Base-by-base conservation (phyloP, 37 sponge, comb jelly and placozoan species). In the Mnemiopsis leidyi region DNA sequence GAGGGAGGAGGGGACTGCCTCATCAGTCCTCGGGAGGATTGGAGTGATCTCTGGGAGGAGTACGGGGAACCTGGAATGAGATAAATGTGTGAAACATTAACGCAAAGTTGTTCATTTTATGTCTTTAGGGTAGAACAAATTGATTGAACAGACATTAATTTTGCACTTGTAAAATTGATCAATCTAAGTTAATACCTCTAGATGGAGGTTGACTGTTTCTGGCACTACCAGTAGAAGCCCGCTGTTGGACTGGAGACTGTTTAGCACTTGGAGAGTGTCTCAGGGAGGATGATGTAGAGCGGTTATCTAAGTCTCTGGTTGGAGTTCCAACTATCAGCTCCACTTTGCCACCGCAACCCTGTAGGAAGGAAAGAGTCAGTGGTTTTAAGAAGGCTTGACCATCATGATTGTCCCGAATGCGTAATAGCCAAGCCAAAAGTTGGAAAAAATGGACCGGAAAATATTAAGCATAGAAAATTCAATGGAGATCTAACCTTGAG, bases 321-420 rank as follows among this genome's bases (percentile, higher is more conserved):
- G 90, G 90, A 39, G 90, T 85, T 40, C 90, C 90, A 1, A 85
- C 90, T 1, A 37, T 39, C 48, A 85, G 61, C 24, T 85, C 61
- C 1, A 85, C 35, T 29, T 39, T 38, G 35, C 29, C 48, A 0
- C 40, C 90, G n/a, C 90, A 40, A 0, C 61, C 48, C 90, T 85
- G 39, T 29, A 71, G 13, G 61, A 48, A 13, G 61, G 61, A 5
- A 48, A 48, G 61, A 48, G 61, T n/a, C n/a, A n/a, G n/a, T n/a
- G n/a, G n/a, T n/a, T n/a, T n/a, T n/a, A n/a, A n/a, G n/a, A n/a
- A n/a, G n/a, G n/a, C n/a, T n/a, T n/a, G n/a, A n/a, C n/a, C n/a
- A n/a, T n/a, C n/a, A n/a, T n/a, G n/a, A n/a, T n/a, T n/a, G n/a
- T n/a, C n/a, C n/a, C n/a, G n/a, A n/a, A n/a, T n/a, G n/a, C n/a